These are phyloP conservation scores for Psittacula cyanocephala DNA, from an alignment of 2,113 vertebrate species.

Conservation along the genomic window DNA sequence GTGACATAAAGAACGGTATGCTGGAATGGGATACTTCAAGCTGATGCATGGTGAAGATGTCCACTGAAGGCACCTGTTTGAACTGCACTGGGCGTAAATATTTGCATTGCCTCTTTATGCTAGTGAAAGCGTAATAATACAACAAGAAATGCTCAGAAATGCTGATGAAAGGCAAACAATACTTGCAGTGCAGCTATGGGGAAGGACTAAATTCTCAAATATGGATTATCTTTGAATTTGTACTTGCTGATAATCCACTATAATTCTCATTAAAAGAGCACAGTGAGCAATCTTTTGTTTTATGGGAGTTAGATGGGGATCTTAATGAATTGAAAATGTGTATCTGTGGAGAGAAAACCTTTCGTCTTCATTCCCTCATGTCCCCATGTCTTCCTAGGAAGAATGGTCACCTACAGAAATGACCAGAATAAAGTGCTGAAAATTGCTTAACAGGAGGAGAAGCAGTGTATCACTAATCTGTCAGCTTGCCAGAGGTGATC, in stretches of 20 bases:
- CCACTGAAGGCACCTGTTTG: neutral
- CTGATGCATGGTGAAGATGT: neutral
- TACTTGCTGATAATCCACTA: neutral
- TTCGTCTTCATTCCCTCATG: neutral
- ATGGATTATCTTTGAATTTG: neutral
- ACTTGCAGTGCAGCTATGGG: neutral
- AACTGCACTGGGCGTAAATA: neutral
- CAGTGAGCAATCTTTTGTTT: neutral
- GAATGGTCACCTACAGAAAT: slow-evolving; percentile 9
- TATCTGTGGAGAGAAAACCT: neutral
- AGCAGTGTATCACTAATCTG: slow-evolving; percentile 1
- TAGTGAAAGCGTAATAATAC: neutral
- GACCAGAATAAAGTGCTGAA: slow-evolving; percentile 16
- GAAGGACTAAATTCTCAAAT: neutral
- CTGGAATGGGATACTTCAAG: neutral
- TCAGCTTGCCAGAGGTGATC: slow-evolving; percentile 3
- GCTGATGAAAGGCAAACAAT: neutral
- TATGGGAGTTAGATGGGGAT: neutral
- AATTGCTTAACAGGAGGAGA: slow-evolving; percentile 14
- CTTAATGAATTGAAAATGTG: neutral
- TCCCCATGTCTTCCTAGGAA: neutral
- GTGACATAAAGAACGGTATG: neutral
- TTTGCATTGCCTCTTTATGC: neutral
- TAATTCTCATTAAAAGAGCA: neutral
- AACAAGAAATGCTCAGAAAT: neutral